phyloP scores from a whole-genome alignment of 2,888 invertebrate species.

The Lymantria dispar region DNA sequence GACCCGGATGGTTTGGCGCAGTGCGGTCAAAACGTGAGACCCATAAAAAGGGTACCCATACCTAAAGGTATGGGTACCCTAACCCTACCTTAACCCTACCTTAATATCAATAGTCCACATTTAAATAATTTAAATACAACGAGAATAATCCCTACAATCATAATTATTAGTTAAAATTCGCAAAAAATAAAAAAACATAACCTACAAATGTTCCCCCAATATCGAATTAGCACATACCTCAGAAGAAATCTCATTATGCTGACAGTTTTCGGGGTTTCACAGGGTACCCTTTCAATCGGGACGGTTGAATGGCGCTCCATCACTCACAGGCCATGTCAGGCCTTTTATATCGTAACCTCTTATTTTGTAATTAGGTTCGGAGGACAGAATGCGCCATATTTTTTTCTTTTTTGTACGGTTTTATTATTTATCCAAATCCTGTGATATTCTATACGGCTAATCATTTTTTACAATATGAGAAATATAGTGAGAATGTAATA shows the following conservation, averaged over 20 bases:
- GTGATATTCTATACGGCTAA: not conserved
- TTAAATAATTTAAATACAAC: no score
- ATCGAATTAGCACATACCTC: slow-evolving; percentile 50
- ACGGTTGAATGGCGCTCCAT: slow-evolving; percentile 67
- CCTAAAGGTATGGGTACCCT: no score
- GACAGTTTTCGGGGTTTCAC: slow-evolving; percentile 45
- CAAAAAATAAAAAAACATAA: slow-evolving; percentile 11
- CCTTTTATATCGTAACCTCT: slow-evolving; percentile 55
- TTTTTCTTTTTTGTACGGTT: slow-evolving; percentile 38
- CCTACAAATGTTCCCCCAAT: slow-evolving; percentile 15
- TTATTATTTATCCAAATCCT: slow-evolving; percentile 11
- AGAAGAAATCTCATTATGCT: slow-evolving; percentile 56
- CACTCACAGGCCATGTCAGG: slow-evolving; percentile 54
- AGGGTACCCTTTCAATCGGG: slow-evolving; percentile 67
- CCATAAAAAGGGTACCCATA: no score
- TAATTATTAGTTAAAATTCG: slow-evolving; percentile 13
- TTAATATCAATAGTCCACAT: no score
- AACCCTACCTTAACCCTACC: no score
- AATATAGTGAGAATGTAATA: not conserved
- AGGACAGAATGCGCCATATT: slow-evolving; percentile 61
- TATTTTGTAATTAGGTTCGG: slow-evolving; percentile 66
- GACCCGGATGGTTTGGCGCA: no score
- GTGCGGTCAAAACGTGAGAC: no score
- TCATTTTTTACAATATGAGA: not conserved
- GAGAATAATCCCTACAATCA: not conserved